Conservation (phyloP, 2,797 vertebrate species). For the Melanogrammus aeglefinus region DNA sequence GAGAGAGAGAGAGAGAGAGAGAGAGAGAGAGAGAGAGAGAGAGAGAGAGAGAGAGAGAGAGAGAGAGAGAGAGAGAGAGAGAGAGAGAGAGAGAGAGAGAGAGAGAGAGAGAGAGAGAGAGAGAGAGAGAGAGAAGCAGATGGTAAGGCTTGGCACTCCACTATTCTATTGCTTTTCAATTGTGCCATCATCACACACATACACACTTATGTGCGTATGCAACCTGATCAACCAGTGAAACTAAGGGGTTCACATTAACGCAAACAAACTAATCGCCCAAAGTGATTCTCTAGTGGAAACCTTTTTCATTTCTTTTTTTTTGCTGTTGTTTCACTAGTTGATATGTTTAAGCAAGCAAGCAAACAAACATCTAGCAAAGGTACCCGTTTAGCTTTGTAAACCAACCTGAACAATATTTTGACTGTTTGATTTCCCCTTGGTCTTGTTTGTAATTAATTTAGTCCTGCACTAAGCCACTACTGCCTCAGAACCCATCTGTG, state of each 20-base stretch:
- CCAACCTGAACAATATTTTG: background rate
- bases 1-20: constrained; percentile 7
- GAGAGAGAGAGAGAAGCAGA: constrained; percentile 28
- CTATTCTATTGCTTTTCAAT: constrained; percentile 24
- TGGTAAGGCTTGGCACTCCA: constrained; percentile 25
- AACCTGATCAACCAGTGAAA: constrained; percentile 16
- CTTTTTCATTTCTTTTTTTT: background rate
- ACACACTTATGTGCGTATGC: background rate
- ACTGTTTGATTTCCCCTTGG: background rate
- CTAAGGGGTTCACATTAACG: background rate
- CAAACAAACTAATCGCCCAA: background rate
- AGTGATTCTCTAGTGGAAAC: background rate
- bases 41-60: background rate
- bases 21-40: constrained; percentile 11
- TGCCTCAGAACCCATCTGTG: background rate
- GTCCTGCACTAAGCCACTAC: background rate
- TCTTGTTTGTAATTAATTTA: background rate
- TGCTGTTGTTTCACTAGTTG: background rate
- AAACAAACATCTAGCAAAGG: background rate
- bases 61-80: background rate
- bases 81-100: constrained; percentile 28
- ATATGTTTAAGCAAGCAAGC: background rate
- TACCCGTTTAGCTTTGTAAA: background rate
- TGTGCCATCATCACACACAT: constrained; percentile 1
- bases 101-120: constrained; percentile 10